Conservation (phyloP, 1,140 invertebrate species). For the Eulimnadia texana region DNA sequence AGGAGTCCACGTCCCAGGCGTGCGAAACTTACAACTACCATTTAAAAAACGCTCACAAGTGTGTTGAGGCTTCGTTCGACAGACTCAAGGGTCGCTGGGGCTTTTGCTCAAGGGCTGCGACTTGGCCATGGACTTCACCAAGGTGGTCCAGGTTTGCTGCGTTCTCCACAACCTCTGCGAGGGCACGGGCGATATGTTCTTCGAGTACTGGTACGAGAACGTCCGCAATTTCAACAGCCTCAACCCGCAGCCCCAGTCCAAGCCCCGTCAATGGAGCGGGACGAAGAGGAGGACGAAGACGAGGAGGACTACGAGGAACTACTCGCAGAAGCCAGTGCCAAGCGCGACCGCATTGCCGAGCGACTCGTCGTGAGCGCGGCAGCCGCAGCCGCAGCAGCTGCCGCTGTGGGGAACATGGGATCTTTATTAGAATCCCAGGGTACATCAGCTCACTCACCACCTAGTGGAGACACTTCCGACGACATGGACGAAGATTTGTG, state of each 20-base stretch:
- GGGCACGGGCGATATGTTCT: constrained; percentile 14
- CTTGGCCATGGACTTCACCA: constrained; percentile 15
- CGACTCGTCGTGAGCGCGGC: constrained; percentile 8
- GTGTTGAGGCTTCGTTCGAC: constrained; percentile 11
- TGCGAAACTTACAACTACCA: constrained; percentile 12
- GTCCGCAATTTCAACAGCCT: constrained; percentile 9
- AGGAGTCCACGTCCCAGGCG: not conserved
- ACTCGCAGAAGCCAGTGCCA: constrained; percentile 11
- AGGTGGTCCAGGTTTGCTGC: constrained; percentile 15
- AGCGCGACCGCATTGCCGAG: constrained; percentile 12
- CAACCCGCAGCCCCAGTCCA: constrained; percentile 9
- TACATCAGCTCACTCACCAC: not conserved
- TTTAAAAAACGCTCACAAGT: constrained; percentile 13
- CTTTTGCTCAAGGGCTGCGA: constrained; percentile 14
- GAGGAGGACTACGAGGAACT: constrained; percentile 8
- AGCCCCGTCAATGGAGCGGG: constrained; percentile 5
- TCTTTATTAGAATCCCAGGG: not conserved
- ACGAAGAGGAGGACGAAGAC: constrained; percentile 6
- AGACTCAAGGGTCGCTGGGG: constrained; percentile 14
- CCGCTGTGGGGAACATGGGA: not conserved
- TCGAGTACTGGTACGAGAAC: constrained; percentile 14
- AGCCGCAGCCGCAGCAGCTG: not conserved
- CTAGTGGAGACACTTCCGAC: not conserved
- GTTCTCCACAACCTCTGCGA: constrained; percentile 15
- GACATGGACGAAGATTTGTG: not conserved